Percentiles rank a stretch among this genome's conserved stretches.
Conservation (phyloP, 2,888 invertebrate genomes). For the Drosophila atripex region DNA sequence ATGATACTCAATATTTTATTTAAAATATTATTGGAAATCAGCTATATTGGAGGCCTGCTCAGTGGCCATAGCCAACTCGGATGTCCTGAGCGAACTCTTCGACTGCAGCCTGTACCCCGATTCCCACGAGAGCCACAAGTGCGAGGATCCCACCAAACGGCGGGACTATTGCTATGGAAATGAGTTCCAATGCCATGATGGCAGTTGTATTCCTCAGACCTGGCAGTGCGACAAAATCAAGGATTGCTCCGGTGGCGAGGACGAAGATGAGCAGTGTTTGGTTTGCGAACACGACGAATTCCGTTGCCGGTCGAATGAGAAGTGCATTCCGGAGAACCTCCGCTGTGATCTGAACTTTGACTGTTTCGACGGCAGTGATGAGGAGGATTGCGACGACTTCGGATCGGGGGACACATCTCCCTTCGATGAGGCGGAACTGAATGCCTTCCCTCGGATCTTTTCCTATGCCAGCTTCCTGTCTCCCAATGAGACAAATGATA, state of each 20-base stretch:
- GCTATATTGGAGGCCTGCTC: slow-evolving; percentile 87
- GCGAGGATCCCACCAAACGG: slow-evolving; percentile 85
- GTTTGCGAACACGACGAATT: slow-evolving; percentile 84
- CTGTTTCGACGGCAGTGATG: slow-evolving; percentile 87
- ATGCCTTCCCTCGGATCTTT: slow-evolving; percentile 79
- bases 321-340: slow-evolving; percentile 86
- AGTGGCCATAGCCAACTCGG: slow-evolving; percentile 86
- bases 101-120: slow-evolving; percentile 87
- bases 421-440: slow-evolving; percentile 75
- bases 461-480: slow-evolving; percentile 82
- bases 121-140: slow-evolving; percentile 84
- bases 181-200: slow-evolving; percentile 86
- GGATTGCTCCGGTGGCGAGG: slow-evolving; percentile 84
- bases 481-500: slow-evolving; percentile 78
- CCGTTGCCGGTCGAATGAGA: slow-evolving; percentile 84
- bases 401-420: slow-evolving; percentile 85
- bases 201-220: slow-evolving; percentile 86
- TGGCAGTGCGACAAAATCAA: slow-evolving; percentile 86
- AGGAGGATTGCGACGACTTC: slow-evolving; percentile 85
- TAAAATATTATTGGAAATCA: slow-evolving; percentile 63
- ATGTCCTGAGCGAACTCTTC: slow-evolving; percentile 85
- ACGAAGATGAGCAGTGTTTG: slow-evolving; percentile 84
- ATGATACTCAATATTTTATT: background rate
- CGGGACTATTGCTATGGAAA: slow-evolving; percentile 85
- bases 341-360: slow-evolving; percentile 87